phyloP scores from a whole-genome alignment of 2,797 vertebrate genomes.

The Myripristis jacobus region DNA sequence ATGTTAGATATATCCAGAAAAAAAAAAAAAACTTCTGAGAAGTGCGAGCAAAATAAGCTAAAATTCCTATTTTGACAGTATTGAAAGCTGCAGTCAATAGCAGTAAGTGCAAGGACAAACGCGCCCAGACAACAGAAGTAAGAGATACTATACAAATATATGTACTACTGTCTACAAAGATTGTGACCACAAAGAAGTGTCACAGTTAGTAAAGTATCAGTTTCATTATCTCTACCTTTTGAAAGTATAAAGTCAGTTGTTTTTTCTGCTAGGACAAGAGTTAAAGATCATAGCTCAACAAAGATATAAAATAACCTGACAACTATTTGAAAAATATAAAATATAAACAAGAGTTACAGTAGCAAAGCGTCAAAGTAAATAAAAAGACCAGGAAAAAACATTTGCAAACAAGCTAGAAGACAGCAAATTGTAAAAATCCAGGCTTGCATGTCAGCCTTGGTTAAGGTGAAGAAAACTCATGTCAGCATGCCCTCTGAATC shows the following conservation, averaged over 20 bases:
- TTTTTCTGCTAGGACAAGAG: neutral
- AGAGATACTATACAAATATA: no score
- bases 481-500: conserved; percentile 46
- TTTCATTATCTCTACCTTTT: no score
- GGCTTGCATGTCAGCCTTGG: conserved; percentile 48
- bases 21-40: neutral
- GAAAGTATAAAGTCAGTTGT: no score
- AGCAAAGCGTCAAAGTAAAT: neutral
- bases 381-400: neutral
- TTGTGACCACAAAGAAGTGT: no score
- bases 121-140: neutral
- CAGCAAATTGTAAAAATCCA: conserved; percentile 5
- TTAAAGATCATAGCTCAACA: neutral
- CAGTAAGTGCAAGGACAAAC: neutral
- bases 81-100: neutral
- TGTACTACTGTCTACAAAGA: no score
- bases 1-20: neutral
- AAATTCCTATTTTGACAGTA: neutral
- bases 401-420: conserved; percentile 7
- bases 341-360: neutral
- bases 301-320: neutral
- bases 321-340: neutral
- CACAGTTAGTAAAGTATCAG: no score
- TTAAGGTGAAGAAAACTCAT: conserved; percentile 37
- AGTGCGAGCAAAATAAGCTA: no score